Evolutionary conservation across 2,888 invertebrate genomes (phyloP).

Genomic region (Galeruca laticollis): DNA sequence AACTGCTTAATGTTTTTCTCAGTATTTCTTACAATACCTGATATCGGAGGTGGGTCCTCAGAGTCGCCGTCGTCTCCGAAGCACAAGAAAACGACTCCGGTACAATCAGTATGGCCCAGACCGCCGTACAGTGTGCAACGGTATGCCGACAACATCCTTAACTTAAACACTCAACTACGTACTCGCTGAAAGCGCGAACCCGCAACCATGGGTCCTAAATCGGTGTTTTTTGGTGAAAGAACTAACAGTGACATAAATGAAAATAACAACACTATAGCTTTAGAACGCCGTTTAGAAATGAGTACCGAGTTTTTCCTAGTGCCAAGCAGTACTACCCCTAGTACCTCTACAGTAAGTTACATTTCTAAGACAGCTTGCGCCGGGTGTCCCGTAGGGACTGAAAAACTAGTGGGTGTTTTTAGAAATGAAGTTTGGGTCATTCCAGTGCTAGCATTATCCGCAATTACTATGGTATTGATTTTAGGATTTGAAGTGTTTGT

Average conservation of each 20-base stretch:
- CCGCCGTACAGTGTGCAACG: constrained; percentile 57
- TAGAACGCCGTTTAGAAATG: constrained; percentile 76
- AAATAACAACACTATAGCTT: constrained; percentile 43
- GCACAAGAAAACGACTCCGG: constrained; percentile 28
- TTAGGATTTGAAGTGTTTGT: constrained; percentile 91
- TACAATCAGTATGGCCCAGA: constrained; percentile 62
- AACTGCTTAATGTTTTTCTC: not conserved
- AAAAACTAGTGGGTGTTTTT: constrained; percentile 58
- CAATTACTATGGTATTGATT: constrained; percentile 86
- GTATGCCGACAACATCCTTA: constrained; percentile 52
- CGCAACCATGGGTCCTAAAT: constrained; percentile 33
- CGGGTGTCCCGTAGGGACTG: constrained; percentile 49
- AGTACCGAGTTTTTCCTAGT: constrained; percentile 88
- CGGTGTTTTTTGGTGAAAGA: constrained; percentile 41
- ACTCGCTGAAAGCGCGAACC: constrained; percentile 56
- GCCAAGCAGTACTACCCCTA: constrained; percentile 69
- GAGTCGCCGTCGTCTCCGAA: constrained; percentile 31
- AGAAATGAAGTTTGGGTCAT: constrained; percentile 90
- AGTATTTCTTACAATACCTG: not conserved
- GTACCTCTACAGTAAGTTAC: constrained; percentile 54
- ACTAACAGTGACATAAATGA: constrained; percentile 32
- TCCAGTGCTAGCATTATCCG: constrained; percentile 86
- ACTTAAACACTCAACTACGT: constrained; percentile 56
- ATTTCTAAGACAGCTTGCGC: constrained; percentile 63
- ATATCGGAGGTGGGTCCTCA: constrained; percentile 39